A percentile compares a stretch with the other conserved stretches of the same genome.
Conservation (phyloP, 2,888 invertebrate species). For the Cerastoderma edule region DNA sequence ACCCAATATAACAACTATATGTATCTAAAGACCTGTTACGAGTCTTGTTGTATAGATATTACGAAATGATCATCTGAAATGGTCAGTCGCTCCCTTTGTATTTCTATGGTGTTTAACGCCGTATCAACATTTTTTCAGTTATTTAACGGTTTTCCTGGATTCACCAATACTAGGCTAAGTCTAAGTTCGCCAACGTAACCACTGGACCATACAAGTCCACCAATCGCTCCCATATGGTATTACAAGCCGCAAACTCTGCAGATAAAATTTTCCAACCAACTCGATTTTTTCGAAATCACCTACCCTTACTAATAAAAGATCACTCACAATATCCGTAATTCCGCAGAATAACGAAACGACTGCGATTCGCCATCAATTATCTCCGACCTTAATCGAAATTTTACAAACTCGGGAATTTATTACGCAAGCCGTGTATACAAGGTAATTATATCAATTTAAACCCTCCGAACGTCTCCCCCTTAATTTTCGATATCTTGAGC, state of each 20-base stretch:
- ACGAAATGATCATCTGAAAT: no score
- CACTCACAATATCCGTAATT: background rate
- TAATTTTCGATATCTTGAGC: constrained; percentile 55
- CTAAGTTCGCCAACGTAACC: no score
- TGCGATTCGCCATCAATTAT: constrained; percentile 27
- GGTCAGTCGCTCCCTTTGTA: no score
- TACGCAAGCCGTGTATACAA: constrained; percentile 50
- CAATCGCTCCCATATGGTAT: background rate
- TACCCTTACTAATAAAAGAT: background rate
- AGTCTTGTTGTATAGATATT: no score
- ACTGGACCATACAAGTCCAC: no score
- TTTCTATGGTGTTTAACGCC: no score
- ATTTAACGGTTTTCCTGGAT: no score
- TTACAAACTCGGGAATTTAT: constrained; percentile 56
- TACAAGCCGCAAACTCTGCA: background rate
- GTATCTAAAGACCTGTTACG: no score
- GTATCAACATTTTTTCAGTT: no score
- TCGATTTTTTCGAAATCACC: constrained; percentile 6
- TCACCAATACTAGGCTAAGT: no score
- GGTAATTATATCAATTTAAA: constrained; percentile 58
- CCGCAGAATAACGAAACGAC: constrained; percentile 2
- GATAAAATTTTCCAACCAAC: background rate
- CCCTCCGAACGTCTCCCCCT: constrained; percentile 34
- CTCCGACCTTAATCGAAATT: constrained; percentile 37
- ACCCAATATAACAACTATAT: no score